Conservation (phyloP, 2,113 vertebrate genomes). For the Pterophyllum scalare region DNA sequence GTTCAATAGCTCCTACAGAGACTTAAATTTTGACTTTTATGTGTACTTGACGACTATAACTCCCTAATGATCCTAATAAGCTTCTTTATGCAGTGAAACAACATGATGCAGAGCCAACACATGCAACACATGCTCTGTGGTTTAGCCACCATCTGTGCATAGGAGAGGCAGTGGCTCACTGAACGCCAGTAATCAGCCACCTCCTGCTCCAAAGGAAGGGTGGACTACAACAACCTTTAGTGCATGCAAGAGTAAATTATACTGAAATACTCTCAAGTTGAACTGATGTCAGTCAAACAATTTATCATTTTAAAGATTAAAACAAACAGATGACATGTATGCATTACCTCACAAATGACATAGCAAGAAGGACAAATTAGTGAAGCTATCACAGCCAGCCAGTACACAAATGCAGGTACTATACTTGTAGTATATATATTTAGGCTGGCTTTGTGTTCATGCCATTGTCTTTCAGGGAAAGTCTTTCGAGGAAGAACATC, state of each 20-base stretch:
- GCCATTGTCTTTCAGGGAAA: conserved; percentile 8
- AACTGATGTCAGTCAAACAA: background rate
- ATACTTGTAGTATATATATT: background rate
- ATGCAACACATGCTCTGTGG: conserved; percentile 66
- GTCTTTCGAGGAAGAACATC: conserved; percentile 6
- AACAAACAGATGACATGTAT: background rate
- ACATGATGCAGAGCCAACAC: conserved; percentile 46
- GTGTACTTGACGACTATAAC: background rate
- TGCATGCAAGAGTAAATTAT: background rate
- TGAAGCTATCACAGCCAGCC: background rate
- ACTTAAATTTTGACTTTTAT: background rate
- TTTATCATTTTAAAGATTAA: background rate
- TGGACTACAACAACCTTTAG: conserved; percentile 28
- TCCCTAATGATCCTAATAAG: conserved; percentile 33
- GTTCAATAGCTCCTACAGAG: background rate
- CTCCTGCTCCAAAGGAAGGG: conserved; percentile 37
- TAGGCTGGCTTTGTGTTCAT: background rate
- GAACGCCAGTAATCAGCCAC: conserved; percentile 39
- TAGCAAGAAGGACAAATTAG: background rate
- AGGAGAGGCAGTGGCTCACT: conserved; percentile 34
- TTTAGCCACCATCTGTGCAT: conserved; percentile 75
- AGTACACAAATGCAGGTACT: conserved; percentile 2
- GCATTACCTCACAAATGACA: background rate
- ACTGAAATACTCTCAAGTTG: conserved; percentile 8
- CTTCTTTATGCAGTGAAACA: conserved; percentile 39